Evolutionary conservation across 2,113 vertebrate species (phyloP).

Genomic region (Nerophis lumbriciformis): DNA sequence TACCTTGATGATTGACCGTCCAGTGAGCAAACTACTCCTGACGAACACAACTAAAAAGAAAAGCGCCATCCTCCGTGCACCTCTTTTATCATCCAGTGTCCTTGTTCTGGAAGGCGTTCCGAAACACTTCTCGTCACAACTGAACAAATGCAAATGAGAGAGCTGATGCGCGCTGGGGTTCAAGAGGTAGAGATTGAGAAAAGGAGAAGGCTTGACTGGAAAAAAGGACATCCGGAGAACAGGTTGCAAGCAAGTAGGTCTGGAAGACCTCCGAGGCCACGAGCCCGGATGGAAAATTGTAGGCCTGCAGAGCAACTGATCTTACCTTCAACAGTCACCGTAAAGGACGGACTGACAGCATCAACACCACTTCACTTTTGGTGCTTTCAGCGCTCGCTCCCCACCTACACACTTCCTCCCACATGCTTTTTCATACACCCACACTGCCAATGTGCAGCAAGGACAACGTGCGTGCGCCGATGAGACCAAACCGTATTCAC

Average conservation of each 20-base stretch:
- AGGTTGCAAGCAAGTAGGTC: conserved; percentile 43
- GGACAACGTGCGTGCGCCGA: conserved; percentile 24
- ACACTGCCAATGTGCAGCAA: conserved; percentile 34
- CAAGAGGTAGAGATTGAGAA: conserved; percentile 53
- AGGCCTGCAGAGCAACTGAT: background rate
- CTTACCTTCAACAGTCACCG: conserved; percentile 48
- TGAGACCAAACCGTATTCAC: too few species aligned
- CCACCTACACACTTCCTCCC: conserved; percentile 52
- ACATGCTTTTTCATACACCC: conserved; percentile 52
- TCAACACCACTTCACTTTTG: conserved; percentile 57
- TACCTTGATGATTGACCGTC: conserved; percentile 37
- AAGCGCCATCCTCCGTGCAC: conserved; percentile 10
- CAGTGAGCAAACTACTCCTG: too few species aligned
- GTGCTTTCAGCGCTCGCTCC: conserved; percentile 37
- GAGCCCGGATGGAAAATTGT: conserved; percentile 13
- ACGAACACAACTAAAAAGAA: too few species aligned
- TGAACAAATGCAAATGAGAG: conserved; percentile 63
- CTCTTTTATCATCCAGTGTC: conserved; percentile 13
- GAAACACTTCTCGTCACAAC: conserved; percentile 40
- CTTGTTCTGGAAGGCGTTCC: background rate
- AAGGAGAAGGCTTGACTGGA: conserved; percentile 46
- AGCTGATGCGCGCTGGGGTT: conserved; percentile 56
- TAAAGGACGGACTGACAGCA: conserved; percentile 24
- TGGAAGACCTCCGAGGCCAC: conserved; percentile 19
- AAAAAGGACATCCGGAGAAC: conserved; percentile 56